Conservation (phyloP, 2,797 vertebrate genomes). For the Thalassophryne amazonica region DNA sequence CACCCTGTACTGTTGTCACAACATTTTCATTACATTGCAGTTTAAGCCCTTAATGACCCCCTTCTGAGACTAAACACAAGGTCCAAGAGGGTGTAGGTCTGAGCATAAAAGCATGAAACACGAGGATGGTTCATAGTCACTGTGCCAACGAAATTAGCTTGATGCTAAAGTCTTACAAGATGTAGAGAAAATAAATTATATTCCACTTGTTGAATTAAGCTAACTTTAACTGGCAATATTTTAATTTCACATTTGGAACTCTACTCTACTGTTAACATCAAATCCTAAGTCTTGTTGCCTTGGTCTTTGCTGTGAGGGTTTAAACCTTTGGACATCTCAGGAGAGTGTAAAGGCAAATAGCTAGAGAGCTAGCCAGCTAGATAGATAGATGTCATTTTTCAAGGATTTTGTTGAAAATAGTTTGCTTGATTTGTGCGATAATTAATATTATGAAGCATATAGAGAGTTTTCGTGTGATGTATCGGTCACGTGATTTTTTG, state of each 20-base stretch:
- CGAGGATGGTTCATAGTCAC: slow-evolving; percentile 5
- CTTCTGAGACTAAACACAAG: slow-evolving; percentile 67
- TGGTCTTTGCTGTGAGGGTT: too few species aligned
- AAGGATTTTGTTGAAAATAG: too few species aligned
- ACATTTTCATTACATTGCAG: slow-evolving; percentile 74
- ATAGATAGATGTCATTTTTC: too few species aligned
- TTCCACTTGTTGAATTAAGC: neutral
- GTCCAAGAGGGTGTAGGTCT: slow-evolving; percentile 61
- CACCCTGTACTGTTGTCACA: slow-evolving; percentile 65
- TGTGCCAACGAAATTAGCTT: neutral
- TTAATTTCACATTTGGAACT: neutral
- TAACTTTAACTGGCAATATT: neutral
- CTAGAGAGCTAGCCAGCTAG: too few species aligned
- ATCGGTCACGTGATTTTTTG: too few species aligned
- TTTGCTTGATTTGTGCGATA: too few species aligned
- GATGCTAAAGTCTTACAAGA: neutral
- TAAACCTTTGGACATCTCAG: too few species aligned
- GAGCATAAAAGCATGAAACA: slow-evolving; percentile 30
- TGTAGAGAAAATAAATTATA: neutral
- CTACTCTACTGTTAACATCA: too few species aligned
- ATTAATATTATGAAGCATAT: too few species aligned
- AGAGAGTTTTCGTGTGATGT: too few species aligned
- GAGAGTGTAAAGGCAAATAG: too few species aligned
- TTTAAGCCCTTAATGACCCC: slow-evolving; percentile 65
- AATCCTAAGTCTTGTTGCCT: too few species aligned